A percentile compares a stretch with the other conserved stretches of the same genome.
Conservation (phyloP, 53 echinoderm and acorn worm genomes). For the Mesocentrotus franciscanus region DNA sequence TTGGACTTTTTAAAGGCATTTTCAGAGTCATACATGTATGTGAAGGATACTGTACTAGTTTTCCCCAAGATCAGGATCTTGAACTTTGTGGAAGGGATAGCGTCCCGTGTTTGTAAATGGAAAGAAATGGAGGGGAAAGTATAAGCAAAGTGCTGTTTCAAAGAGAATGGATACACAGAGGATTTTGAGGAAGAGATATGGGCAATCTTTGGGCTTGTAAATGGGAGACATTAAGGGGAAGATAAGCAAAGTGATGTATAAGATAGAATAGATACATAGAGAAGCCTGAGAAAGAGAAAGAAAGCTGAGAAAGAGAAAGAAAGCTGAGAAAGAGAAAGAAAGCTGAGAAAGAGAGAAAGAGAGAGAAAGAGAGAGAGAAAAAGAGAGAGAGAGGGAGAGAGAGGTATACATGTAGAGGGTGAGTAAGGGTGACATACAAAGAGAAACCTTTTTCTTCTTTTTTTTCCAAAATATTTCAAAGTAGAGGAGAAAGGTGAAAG, state of each 20-base stretch:
- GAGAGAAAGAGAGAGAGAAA: too few species aligned
- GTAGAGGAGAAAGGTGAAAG: background rate
- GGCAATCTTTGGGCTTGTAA: background rate
- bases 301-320: background rate
- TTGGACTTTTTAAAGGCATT: too few species aligned
- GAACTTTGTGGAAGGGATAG: background rate
- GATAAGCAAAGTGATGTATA: background rate
- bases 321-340: too few species aligned
- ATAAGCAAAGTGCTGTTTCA: background rate
- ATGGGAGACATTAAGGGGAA: background rate
- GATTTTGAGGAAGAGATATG: background rate
- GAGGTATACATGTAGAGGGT: background rate
- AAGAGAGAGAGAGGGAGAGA: background rate
- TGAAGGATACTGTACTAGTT: background rate
- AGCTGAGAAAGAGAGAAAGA: too few species aligned
- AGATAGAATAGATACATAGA: background rate
- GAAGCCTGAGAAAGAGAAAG: background rate
- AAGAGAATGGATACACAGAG: background rate
- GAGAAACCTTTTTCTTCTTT: too few species aligned
- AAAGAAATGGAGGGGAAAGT: background rate
- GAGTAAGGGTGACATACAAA: too few species aligned
- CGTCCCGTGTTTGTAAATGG: background rate
- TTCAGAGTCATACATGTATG: too few species aligned
- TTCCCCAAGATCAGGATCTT: background rate
- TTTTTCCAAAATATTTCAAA: too few species aligned